Conservation (phyloP, 2,888 invertebrate species). For the Euproctis similis region DNA sequence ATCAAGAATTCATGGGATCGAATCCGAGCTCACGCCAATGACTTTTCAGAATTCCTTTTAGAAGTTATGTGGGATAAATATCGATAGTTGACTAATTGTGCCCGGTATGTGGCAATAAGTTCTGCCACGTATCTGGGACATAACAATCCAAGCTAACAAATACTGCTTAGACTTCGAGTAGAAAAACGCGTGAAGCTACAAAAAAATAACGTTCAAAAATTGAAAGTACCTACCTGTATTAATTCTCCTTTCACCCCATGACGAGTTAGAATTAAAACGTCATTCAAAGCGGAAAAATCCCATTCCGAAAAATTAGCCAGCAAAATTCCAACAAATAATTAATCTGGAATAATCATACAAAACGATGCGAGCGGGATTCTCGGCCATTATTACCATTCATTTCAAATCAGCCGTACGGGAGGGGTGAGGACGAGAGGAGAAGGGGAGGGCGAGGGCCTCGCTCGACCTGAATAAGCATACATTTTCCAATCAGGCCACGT, state of each 20-base stretch:
- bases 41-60: too few species aligned
- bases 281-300: conserved; percentile 72
- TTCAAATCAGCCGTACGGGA: conserved; percentile 72
- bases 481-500: conserved; percentile 76
- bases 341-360: conserved; percentile 76
- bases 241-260: conserved; percentile 40
- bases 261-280: conserved; percentile 69
- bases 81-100: too few species aligned
- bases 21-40: too few species aligned
- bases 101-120: too few species aligned
- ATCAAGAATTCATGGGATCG: too few species aligned
- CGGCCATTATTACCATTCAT: conserved; percentile 74
- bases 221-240: conserved; percentile 7
- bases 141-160: too few species aligned
- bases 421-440: conserved; percentile 45
- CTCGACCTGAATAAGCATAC: conserved; percentile 74
- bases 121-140: too few species aligned
- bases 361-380: conserved; percentile 71
- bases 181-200: too few species aligned
- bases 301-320: conserved; percentile 73
- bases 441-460: conserved; percentile 44
- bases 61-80: too few species aligned
- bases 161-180: too few species aligned
- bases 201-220: too few species aligned
- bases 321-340: conserved; percentile 74